These are phyloP conservation scores for Orius insidiosus DNA, from an alignment of 1,140 invertebrate genomes.

Conservation along the genomic window DNA sequence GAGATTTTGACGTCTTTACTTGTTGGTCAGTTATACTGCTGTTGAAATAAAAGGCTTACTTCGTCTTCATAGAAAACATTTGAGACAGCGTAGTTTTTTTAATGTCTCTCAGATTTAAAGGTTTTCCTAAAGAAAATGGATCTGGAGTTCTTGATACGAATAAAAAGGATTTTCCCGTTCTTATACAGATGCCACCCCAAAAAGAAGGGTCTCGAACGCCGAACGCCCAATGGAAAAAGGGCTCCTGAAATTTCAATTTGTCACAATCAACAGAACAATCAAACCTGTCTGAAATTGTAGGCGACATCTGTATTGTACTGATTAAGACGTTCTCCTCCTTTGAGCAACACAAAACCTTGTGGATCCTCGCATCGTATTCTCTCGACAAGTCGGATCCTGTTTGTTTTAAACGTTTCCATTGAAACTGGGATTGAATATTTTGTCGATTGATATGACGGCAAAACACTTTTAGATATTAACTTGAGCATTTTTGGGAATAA, in stretches of 20 bases:
- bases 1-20: too few species aligned
- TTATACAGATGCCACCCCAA: constrained; percentile 66
- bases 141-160: constrained; percentile 54
- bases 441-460: too few species aligned
- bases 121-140: constrained; percentile 75
- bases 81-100: constrained; percentile 64
- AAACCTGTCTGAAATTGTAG: constrained; percentile 9
- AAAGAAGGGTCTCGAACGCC: constrained; percentile 81
- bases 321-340: constrained; percentile 8
- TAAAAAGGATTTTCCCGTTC: constrained; percentile 46
- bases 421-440: background rate
- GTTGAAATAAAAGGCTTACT: constrained; percentile 30
- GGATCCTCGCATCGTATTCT: background rate
- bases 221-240: constrained; percentile 73
- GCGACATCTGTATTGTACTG: constrained; percentile 8
- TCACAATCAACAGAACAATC: too few species aligned
- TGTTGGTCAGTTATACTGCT: too few species aligned
- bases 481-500: too few species aligned
- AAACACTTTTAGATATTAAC: too few species aligned
- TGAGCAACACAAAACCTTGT: constrained; percentile 2
- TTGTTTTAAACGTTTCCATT: constrained; percentile 5
- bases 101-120: constrained; percentile 49
- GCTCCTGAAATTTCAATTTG: constrained; percentile 37
- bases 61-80: constrained; percentile 66
- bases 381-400: background rate